Base-by-base conservation (phyloP, 2,797 vertebrate species). In the Amblyopsis hoosieri region DNA sequence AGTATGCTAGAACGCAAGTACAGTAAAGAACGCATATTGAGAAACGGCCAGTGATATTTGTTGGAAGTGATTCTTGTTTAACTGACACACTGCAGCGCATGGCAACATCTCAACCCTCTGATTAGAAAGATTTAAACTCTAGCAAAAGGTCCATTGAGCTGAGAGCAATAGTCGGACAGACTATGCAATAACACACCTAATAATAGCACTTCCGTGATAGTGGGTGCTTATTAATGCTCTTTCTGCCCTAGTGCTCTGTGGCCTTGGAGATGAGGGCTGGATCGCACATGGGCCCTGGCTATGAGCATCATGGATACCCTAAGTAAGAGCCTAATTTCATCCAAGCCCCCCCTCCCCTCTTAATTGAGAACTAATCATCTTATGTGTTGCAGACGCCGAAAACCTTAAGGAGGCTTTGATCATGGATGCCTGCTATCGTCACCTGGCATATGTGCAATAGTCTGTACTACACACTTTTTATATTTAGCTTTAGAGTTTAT, bases 261-360 rank as follows among this genome's bases (percentile, higher is more conserved):
- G 96, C 95, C 3, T 19, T 98, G 81, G 96, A 95, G 88, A 98
- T 98, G 96, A 95, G 84, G 76, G 94, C 96, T 0, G 96, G 98
- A n/a, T 96, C 96, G 12, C 93, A 92, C 11, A 82, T 97, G 69
- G 96, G 94, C 37, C 94, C 96, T 7, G 94, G 94, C 3, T 94
- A 90, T 33, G 90, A 96, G 82, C 96, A 98, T 81, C 94, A 96
- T 0, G 95, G 89, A 57, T 90, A 94, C 71, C 92, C 92, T 31
- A 99, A 99, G 97, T 99, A 91, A 90, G 94, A 63, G 19, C 2
- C 2, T 17, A 12, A 37, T 2, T 56, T 57, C 15, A 29, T 29
- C 23, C 23, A 23, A 23, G 23, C 3, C 3, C 23, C 23, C 23
- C 23, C 3, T 3, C 3, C 23, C 3, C 23, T 3, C 23, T 47